Base-by-base conservation (phyloP, 2,888 invertebrate genomes). In the Lacanobia wlatinum region DNA sequence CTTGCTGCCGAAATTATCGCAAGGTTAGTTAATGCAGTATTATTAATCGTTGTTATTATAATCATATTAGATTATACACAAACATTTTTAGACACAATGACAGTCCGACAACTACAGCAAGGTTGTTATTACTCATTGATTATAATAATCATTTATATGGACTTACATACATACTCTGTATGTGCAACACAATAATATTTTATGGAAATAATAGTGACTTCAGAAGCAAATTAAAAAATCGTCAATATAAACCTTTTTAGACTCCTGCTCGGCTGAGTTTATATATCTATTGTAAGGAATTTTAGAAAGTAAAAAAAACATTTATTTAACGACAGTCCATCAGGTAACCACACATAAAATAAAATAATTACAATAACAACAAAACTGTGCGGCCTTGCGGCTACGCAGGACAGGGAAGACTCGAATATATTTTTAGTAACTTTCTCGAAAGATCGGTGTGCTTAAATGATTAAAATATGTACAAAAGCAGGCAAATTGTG, bases 11-110 rank as follows among this genome's bases (percentile, higher is more conserved):
- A 72, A 80, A 58, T 52, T 65, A 73, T 64, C 50, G 9, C 52
- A 65, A 56, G 56, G 60, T 23, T 52, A 75, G n/a, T 28, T 43
- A 38, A 46, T 65, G 40, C 18, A 56, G 34, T 46, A 71, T 64
- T 70, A 78, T 73, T 73, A 75, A 75, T 84, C 74, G 84, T 64
- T 63, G 34, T 52, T 64, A 59, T 55, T 63, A 68, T 52, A 40
- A 74, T 69, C 12, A 40, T 66, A 67, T 70, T 61, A 43, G 55
- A 77, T 69, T 60, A 58, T 63, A 56, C 52, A 48, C 43, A 28
- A 28, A 60, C 50, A n/a, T 67, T 50, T 60, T 52, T 67, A 65
- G 66, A 16, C n/a, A 73, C 59, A 60, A 64, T 58, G 65, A 58
- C 55, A 53, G 10, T 28, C 34, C 12, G 43, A 72, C 28, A 58